Conservation (phyloP, 2,888 invertebrate species). For the Smittia sp. region DNA sequence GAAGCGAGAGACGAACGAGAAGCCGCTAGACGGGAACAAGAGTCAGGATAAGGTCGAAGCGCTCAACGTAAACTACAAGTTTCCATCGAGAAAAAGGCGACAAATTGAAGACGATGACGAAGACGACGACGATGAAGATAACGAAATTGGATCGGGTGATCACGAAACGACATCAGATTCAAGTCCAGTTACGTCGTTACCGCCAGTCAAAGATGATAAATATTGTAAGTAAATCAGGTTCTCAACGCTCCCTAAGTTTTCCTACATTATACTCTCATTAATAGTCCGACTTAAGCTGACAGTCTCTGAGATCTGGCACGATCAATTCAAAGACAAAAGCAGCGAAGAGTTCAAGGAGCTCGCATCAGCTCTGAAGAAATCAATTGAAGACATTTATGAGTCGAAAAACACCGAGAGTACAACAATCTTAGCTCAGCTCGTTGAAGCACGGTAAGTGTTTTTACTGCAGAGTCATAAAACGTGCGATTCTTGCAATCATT, state of each 20-base stretch:
- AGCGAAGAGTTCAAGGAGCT: conserved; percentile 41
- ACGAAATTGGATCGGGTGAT: conserved; percentile 29
- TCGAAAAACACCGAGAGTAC: background rate
- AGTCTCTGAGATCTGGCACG: conserved; percentile 11
- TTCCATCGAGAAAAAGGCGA: conserved; percentile 4
- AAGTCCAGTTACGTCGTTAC: background rate
- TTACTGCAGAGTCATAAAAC: background rate
- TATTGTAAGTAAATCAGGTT: conserved; percentile 19
- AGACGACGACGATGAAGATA: conserved; percentile 33
- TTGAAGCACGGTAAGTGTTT: conserved; percentile 21
- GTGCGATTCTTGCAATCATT: background rate
- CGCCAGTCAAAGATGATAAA: conserved; percentile 23
- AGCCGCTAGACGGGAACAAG: background rate
- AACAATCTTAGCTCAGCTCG: conserved; percentile 1
- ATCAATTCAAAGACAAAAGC: conserved; percentile 18
- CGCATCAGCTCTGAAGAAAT: conserved; percentile 17
- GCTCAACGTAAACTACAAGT: background rate
- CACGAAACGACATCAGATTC: background rate
- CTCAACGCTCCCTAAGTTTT: background rate
- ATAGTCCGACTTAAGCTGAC: conserved; percentile 31
- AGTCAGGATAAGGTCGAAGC: background rate
- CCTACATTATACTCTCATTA: background rate
- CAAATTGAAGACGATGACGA: conserved; percentile 26
- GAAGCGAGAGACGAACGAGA: background rate
- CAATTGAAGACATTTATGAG: conserved; percentile 41